phyloP scores from a whole-genome alignment of 2,888 invertebrate species.

The Tortricodes alternella region DNA sequence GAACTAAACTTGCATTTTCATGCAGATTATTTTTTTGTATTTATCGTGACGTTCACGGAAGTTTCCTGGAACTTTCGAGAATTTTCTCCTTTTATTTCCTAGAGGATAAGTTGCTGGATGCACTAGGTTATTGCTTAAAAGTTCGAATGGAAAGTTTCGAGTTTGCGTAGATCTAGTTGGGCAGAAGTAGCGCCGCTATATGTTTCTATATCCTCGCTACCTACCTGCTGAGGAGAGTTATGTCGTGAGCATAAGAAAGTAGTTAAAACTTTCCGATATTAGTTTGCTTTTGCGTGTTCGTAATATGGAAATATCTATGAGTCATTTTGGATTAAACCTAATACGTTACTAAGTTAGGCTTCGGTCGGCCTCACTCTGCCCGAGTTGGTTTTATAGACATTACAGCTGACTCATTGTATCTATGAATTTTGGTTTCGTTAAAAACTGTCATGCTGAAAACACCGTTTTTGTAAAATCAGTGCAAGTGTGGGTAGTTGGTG shows the following conservation, averaged over 20 bases:
- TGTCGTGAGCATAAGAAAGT: slow-evolving; percentile 4
- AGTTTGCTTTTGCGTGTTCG: not conserved
- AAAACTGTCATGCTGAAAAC: not conserved
- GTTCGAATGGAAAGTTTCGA: slow-evolving; percentile 27
- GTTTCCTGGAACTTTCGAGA: slow-evolving; percentile 20
- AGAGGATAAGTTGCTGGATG: slow-evolving; percentile 28
- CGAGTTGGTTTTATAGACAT: not conserved
- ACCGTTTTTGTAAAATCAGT: not conserved
- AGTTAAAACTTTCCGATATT: not conserved
- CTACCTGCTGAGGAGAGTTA: slow-evolving; percentile 5
- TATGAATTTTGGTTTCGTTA: too few relatives aligned
- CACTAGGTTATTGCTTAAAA: slow-evolving; percentile 31
- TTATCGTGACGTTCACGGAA: slow-evolving; percentile 29
- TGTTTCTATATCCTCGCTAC: not conserved
- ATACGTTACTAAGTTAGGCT: not conserved
- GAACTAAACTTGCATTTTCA: slow-evolving; percentile 24
- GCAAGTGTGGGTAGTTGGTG: not conserved
- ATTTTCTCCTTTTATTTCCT: slow-evolving; percentile 27
- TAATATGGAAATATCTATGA: not conserved
- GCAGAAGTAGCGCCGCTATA: slow-evolving; percentile 9
- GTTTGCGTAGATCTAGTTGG: slow-evolving; percentile 26
- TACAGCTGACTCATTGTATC: too few relatives aligned
- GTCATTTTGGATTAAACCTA: not conserved
- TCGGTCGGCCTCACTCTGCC: not conserved
- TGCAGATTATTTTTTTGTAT: slow-evolving; percentile 24